Percentiles rank a stretch among this genome's conserved stretches.
Evolutionary conservation across 2,888 invertebrate species (phyloP).

Genomic region (Altica lythri): DNA sequence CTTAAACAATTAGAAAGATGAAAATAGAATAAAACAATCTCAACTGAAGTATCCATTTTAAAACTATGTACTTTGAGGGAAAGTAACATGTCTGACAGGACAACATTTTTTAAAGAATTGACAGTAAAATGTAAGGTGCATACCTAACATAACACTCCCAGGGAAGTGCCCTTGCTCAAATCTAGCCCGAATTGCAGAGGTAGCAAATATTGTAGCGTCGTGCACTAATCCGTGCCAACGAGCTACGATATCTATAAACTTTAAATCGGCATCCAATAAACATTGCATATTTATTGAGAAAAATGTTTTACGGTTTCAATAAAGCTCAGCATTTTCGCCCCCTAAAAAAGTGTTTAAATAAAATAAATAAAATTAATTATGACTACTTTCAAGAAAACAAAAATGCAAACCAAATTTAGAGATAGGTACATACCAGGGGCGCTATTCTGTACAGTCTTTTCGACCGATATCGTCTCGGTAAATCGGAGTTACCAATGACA

Average conservation of each 20-base stretch:
- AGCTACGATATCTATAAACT: too few species aligned
- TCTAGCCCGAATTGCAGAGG: conserved; percentile 17
- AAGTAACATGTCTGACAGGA: conserved; percentile 1
- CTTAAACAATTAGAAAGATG: too few species aligned
- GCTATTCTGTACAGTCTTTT: too few species aligned
- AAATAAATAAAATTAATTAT: too few species aligned
- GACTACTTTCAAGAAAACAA: too few species aligned
- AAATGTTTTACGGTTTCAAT: conserved; percentile 42
- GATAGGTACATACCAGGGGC: conserved; percentile 10
- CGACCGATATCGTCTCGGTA: too few species aligned
- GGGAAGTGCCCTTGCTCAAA: conserved; percentile 1
- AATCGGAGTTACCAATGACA: too few species aligned
- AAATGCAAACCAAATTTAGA: not conserved
- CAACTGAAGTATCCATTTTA: conserved; percentile 1
- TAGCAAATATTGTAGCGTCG: conserved; percentile 35
- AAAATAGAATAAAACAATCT: not conserved
- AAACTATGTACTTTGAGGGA: conserved; percentile 8
- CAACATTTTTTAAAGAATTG: not conserved
- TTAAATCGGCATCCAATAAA: too few species aligned
- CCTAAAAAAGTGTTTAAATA: conserved; percentile 29
- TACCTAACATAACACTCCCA: not conserved
- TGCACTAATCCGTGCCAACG: too few species aligned
- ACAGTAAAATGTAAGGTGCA: not conserved
- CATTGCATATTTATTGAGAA: conserved; percentile 42
- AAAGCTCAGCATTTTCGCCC: conserved; percentile 41